Percentiles rank a stretch among this genome's conserved stretches.
phyloP scores from a whole-genome alignment of 2,797 vertebrate genomes.

The Garrulus glandarius region DNA sequence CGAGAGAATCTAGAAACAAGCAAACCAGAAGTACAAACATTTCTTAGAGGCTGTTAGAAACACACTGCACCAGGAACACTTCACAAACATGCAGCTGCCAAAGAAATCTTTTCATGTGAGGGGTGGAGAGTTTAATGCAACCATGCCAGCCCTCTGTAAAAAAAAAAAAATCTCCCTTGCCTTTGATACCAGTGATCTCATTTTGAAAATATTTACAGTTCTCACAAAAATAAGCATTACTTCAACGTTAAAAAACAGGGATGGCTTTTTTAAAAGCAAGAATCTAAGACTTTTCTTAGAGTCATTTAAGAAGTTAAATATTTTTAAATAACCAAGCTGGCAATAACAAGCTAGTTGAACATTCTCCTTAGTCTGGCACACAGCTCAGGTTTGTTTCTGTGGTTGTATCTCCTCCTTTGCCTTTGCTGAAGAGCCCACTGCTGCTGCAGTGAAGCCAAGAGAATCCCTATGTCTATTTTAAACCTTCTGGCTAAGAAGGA shows the following conservation, averaged over 20 bases:
- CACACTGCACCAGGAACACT: background rate
- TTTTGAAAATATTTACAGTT: background rate
- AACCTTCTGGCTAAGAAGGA: background rate
- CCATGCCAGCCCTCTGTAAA: background rate
- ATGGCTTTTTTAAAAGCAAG: background rate
- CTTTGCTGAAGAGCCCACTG: background rate
- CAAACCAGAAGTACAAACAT: background rate
- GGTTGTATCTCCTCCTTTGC: background rate
- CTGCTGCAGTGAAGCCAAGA: background rate
- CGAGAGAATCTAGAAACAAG: background rate
- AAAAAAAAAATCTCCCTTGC: background rate
- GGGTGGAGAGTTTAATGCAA: background rate
- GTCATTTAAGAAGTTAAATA: background rate
- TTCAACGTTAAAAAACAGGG: background rate
- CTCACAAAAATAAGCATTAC: background rate
- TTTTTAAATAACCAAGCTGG: background rate
- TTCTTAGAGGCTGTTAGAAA: background rate
- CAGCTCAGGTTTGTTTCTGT: background rate
- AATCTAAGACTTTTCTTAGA: background rate
- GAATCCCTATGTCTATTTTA: background rate
- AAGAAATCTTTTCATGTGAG: background rate
- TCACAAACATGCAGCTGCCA: background rate
- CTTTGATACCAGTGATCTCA: background rate
- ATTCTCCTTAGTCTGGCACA: background rate
- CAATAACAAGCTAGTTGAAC: background rate